Evolutionary conservation across 2,113 vertebrate species (phyloP).

Genomic region (Bothrops jararaca): DNA sequence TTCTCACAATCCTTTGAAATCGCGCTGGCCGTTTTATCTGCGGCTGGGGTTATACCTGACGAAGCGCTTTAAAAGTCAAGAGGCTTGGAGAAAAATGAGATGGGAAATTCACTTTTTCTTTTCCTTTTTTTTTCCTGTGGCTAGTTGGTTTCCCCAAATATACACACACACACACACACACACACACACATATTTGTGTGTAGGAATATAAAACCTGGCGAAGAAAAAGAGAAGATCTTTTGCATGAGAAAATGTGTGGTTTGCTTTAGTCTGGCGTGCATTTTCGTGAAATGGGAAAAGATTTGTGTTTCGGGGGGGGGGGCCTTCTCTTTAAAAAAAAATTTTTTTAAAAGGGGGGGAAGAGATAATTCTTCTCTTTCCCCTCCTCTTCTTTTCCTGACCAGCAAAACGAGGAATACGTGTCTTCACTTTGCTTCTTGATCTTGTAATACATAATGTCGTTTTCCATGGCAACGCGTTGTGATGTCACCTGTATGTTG

Average conservation of each 20-base stretch:
- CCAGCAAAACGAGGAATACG: slow-evolving; percentile 2
- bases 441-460: slow-evolving; percentile 28
- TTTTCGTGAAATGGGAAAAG: not conserved
- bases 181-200: not conserved
- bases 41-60: not conserved
- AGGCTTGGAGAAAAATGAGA: not conserved
- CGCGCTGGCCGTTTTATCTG: not conserved
- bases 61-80: not conserved
- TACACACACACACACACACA: too few relatives aligned
- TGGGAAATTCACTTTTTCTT: not conserved
- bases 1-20: not conserved
- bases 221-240: not conserved
- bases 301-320: not conserved
- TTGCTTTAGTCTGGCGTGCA: not conserved
- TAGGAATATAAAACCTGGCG: not conserved
- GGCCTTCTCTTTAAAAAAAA: not conserved
- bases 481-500: slow-evolving; percentile 39
- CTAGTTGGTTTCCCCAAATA: not conserved
- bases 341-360: not conserved
- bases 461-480: slow-evolving; percentile 30
- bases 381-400: not conserved
- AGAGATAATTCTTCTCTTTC: not conserved
- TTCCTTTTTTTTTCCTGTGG: not conserved
- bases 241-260: not conserved
- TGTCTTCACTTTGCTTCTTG: slow-evolving; percentile 23